Evolutionary conservation across 2,888 invertebrate species (phyloP).

Genomic region (Barypeithes pellucidus): DNA sequence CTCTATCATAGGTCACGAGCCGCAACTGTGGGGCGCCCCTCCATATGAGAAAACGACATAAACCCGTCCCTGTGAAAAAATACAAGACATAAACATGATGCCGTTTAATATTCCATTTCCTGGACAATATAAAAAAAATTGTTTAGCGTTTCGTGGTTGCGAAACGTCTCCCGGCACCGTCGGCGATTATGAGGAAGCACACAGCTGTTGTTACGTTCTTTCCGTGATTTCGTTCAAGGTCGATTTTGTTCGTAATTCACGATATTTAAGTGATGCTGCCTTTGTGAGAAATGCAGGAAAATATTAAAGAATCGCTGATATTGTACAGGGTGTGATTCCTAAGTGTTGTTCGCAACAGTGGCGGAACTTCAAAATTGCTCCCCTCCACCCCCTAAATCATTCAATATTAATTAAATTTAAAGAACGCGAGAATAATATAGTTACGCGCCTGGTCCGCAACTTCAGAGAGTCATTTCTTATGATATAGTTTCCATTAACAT

Average conservation of each 20-base stretch:
- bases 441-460: no score
- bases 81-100: conserved; percentile 11
- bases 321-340: no score
- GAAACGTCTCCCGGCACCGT: conserved; percentile 22
- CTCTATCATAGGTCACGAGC: no score
- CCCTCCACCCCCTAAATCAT: no score
- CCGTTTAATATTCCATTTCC: conserved; percentile 25
- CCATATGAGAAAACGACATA: not conserved
- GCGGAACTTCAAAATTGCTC: no score
- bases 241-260: conserved; percentile 44
- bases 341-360: no score
- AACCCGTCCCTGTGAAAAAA: not conserved
- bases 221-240: conserved; percentile 39
- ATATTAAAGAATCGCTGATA: conserved; percentile 10
- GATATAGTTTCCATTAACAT: no score
- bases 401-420: no score
- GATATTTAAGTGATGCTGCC: conserved; percentile 27
- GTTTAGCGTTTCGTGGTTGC: conserved; percentile 23
- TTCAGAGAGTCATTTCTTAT: no score
- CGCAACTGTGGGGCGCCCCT: no score
- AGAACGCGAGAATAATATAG: no score
- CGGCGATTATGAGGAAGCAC: conserved; percentile 42
- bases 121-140: conserved; percentile 21
- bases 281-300: conserved; percentile 13
- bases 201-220: conserved; percentile 38